Conservation (phyloP, 2,113 vertebrate genomes). For the Muscicapa adusta region DNA sequence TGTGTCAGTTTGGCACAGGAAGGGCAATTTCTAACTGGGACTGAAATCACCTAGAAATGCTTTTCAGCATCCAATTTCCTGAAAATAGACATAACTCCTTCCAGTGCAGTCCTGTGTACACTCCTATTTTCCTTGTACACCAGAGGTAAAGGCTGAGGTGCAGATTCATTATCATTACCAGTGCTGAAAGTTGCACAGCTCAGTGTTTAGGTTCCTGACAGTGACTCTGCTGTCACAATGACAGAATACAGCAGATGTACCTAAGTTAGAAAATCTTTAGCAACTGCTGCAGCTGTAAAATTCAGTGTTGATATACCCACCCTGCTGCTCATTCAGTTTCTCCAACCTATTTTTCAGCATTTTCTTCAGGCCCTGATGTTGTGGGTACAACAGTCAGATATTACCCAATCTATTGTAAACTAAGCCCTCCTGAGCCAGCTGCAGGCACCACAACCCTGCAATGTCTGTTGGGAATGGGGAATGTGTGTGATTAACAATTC, state of each 20-base stretch:
- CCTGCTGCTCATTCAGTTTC: neutral
- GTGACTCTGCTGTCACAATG: neutral
- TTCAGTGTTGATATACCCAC: neutral
- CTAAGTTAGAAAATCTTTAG: neutral
- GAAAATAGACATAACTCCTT: neutral
- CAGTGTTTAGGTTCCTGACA: neutral
- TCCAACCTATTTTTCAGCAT: neutral
- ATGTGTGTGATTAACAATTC: neutral
- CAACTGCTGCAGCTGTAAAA: neutral
- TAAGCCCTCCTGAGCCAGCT: neutral
- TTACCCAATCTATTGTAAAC: neutral
- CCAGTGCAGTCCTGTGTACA: neutral
- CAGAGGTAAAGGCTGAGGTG: neutral
- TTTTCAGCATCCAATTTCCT: neutral
- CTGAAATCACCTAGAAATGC: neutral
- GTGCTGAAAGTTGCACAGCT: neutral
- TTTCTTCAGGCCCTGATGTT: neutral
- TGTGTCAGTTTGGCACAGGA: neutral
- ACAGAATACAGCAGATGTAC: neutral
- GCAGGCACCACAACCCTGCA: neutral
- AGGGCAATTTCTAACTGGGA: neutral
- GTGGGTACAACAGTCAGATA: neutral
- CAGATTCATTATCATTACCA: neutral
- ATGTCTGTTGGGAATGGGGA: neutral
- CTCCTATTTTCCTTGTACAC: neutral